Percentiles rank a stretch among this genome's conserved stretches.
phyloP scores from a whole-genome alignment of 2,113 vertebrate genomes.

The Rhodinocichla rosea region DNA sequence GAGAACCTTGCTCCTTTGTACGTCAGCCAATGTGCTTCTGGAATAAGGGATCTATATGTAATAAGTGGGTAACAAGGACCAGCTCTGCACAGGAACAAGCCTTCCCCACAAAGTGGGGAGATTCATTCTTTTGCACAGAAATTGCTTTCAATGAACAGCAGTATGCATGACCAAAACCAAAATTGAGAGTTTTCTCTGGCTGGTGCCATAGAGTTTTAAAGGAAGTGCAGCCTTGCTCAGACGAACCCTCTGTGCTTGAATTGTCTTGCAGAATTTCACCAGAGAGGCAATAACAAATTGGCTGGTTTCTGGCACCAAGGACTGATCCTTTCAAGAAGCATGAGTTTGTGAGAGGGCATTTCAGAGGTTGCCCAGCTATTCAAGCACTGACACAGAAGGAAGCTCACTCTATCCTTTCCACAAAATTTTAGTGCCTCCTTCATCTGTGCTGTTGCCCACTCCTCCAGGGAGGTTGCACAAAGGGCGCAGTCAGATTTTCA shows the following conservation, averaged over 20 bases:
- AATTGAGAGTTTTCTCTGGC: neutral
- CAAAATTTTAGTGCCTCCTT: neutral
- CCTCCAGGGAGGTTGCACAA: neutral
- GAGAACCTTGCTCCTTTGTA: neutral
- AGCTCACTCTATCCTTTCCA: neutral
- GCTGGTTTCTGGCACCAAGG: neutral
- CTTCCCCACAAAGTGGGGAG: neutral
- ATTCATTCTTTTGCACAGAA: neutral
- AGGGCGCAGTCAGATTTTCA: neutral
- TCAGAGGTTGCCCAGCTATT: neutral
- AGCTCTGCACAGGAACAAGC: neutral
- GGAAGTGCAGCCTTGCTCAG: neutral
- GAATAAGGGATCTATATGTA: neutral
- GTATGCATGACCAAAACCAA: neutral
- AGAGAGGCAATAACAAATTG: slow-evolving; percentile 24
- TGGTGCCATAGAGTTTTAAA: neutral
- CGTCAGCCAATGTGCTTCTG: neutral
- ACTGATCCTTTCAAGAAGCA: slow-evolving; percentile 1
- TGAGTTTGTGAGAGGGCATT: neutral
- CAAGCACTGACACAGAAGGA: neutral
- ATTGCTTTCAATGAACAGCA: neutral
- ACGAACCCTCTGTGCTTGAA: neutral
- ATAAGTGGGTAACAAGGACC: neutral
- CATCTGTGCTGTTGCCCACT: neutral
- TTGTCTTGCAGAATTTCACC: neutral